Conservation (phyloP, 2,888 invertebrate species). For the Petrolisthes manimaculis region DNA sequence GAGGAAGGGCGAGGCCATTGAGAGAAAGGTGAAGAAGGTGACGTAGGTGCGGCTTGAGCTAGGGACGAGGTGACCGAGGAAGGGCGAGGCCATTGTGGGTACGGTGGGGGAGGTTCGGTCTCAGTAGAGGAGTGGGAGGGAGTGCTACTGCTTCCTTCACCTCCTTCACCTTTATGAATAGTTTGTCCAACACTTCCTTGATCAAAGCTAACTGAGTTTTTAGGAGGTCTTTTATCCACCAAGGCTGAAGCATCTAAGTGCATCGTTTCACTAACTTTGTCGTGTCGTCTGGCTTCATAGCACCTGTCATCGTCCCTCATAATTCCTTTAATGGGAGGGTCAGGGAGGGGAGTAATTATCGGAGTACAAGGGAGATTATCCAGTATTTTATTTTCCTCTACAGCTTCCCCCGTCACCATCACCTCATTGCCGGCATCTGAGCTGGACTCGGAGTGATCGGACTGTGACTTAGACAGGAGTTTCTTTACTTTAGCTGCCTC, state of each 20-base stretch:
- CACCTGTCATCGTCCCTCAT: conserved; percentile 29
- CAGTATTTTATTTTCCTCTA: conserved; percentile 22
- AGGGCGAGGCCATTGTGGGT: too few relatives aligned
- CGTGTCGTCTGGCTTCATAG: conserved; percentile 8
- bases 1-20: too few relatives aligned
- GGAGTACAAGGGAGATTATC: neutral
- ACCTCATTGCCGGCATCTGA: conserved; percentile 59
- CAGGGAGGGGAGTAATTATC: conserved; percentile 25
- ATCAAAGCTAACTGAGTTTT: conserved; percentile 61
- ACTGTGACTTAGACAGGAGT: conserved; percentile 64
- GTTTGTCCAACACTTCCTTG: conserved; percentile 5
- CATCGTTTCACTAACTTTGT: conserved; percentile 35
- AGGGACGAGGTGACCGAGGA: too few relatives aligned
- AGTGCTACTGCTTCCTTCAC: conserved; percentile 22
- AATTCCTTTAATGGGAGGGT: conserved; percentile 27
- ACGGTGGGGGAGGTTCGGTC: conserved; percentile 53
- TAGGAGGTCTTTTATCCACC: conserved; percentile 44
- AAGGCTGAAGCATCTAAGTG: conserved; percentile 61
- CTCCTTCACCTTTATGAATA: neutral
- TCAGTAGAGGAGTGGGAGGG: conserved; percentile 53
- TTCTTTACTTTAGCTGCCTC: conserved; percentile 66
- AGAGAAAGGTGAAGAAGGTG: too few relatives aligned
- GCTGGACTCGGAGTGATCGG: conserved; percentile 61
- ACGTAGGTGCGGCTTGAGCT: too few relatives aligned
- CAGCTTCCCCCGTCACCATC: conserved; percentile 45